phyloP scores from a whole-genome alignment of 2,797 vertebrate species.

The Centropyge bicolor region DNA sequence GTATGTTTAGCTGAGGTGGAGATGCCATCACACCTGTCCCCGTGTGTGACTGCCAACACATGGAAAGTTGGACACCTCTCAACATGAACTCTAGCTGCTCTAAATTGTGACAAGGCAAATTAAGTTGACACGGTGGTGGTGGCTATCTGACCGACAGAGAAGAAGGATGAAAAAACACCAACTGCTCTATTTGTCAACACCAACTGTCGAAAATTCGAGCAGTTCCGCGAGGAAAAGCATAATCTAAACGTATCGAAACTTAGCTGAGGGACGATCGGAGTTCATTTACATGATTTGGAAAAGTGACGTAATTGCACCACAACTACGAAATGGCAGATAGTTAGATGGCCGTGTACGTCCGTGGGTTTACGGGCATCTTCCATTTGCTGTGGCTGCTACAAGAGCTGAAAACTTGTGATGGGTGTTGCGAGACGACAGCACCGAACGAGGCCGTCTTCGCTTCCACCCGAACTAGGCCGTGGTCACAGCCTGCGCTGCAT shows the following conservation, averaged over 20 bases:
- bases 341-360: slow-evolving; percentile 40
- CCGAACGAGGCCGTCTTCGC: slow-evolving; percentile 81
- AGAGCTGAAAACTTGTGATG: slow-evolving; percentile 77
- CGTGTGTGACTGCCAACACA: slow-evolving; percentile 60
- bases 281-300: slow-evolving; percentile 79
- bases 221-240: slow-evolving; percentile 26
- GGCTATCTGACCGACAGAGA: slow-evolving; percentile 16
- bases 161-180: slow-evolving; percentile 14
- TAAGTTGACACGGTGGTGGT: slow-evolving; percentile 47
- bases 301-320: slow-evolving; percentile 84
- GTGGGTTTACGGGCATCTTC: slow-evolving; percentile 52
- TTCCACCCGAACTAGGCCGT: slow-evolving; percentile 85
- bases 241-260: slow-evolving; percentile 60
- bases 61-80: slow-evolving; percentile 73
- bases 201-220: slow-evolving; percentile 38
- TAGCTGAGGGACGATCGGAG: slow-evolving; percentile 59
- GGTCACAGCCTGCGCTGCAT: slow-evolving; percentile 81
- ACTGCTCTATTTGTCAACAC: slow-evolving; percentile 56
- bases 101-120: slow-evolving; percentile 60
- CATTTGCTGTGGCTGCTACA: slow-evolving; percentile 62
- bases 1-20: slow-evolving; percentile 36
- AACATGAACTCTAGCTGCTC: slow-evolving; percentile 56
- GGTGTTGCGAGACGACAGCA: slow-evolving; percentile 79
- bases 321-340: slow-evolving; percentile 69
- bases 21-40: slow-evolving; percentile 73